Evolutionary conservation across 2,113 vertebrate genomes (phyloP).

Genomic region (Lynx canadensis): DNA sequence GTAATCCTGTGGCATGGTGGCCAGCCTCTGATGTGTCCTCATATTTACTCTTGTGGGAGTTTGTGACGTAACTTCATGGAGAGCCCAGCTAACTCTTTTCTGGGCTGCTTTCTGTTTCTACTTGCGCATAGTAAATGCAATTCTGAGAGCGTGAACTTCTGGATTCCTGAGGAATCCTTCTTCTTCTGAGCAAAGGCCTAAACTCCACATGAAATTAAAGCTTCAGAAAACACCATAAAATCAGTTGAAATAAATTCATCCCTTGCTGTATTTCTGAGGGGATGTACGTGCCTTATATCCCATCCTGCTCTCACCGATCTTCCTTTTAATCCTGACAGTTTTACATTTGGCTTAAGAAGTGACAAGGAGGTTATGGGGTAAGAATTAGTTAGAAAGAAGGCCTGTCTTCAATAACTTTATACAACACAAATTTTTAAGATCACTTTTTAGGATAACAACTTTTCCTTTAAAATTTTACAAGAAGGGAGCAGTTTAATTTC

Average conservation of each 20-base stretch:
- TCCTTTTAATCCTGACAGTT: background rate
- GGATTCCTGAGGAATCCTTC: background rate
- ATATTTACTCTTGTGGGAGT: background rate
- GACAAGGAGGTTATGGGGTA: background rate
- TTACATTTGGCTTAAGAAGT: background rate
- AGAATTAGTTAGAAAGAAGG: background rate
- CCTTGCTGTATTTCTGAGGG: background rate
- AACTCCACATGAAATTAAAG: background rate
- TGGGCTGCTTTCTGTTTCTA: background rate
- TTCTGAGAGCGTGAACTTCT: background rate
- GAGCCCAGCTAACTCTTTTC: background rate
- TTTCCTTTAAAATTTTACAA: conserved; percentile 34
- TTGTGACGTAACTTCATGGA: background rate
- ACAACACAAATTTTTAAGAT: background rate
- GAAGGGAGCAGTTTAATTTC: background rate
- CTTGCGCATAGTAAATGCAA: background rate
- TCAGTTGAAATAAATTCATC: background rate
- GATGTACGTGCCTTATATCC: background rate
- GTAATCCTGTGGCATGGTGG: background rate
- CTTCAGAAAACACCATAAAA: background rate
- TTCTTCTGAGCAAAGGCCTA: background rate
- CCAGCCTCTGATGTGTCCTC: background rate
- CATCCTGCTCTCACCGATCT: background rate
- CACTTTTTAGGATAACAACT: background rate
- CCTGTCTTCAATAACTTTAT: background rate